Evolutionary conservation across 1,140 invertebrate species (phyloP).

Genomic region (Drosophila grimshawi): DNA sequence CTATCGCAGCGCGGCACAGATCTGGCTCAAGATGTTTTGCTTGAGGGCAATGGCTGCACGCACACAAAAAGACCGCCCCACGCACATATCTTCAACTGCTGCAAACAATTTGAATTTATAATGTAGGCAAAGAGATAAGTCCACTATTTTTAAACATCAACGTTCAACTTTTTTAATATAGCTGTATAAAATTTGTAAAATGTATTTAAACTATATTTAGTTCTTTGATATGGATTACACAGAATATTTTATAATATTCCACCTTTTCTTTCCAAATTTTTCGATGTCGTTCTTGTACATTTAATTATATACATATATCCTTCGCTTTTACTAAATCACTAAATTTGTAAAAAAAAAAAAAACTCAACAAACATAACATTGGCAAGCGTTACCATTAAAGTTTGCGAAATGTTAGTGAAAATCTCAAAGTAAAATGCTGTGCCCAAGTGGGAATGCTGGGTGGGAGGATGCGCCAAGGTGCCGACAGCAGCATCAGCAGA

Average conservation of each 20-base stretch:
- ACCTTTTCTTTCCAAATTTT: background rate
- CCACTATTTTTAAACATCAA: background rate
- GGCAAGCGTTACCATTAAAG: conserved; percentile 63
- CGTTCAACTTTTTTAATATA: conserved; percentile 1
- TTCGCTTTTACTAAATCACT: background rate
- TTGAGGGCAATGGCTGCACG: conserved; percentile 35
- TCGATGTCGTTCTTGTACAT: background rate
- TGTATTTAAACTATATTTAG: background rate
- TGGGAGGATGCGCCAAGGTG: conserved; percentile 10
- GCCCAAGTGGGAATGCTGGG: conserved; percentile 10
- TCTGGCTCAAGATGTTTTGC: conserved; percentile 51
- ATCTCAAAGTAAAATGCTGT: conserved; percentile 75
- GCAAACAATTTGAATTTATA: conserved; percentile 54
- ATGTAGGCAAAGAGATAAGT: conserved; percentile 43
- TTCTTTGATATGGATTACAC: background rate
- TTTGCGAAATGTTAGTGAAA: conserved; percentile 59
- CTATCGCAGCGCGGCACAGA: conserved; percentile 46
- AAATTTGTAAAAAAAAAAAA: conserved; percentile 14
- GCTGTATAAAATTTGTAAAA: background rate
- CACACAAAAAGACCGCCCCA: conserved; percentile 53
- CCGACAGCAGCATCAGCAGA: conserved; percentile 62
- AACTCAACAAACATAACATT: conserved; percentile 51
- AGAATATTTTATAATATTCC: no score
- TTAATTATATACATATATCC: background rate
- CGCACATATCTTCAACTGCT: conserved; percentile 48